Evolutionary conservation across 1,140 invertebrate species (phyloP).

Genomic region (Apis mellifera): DNA sequence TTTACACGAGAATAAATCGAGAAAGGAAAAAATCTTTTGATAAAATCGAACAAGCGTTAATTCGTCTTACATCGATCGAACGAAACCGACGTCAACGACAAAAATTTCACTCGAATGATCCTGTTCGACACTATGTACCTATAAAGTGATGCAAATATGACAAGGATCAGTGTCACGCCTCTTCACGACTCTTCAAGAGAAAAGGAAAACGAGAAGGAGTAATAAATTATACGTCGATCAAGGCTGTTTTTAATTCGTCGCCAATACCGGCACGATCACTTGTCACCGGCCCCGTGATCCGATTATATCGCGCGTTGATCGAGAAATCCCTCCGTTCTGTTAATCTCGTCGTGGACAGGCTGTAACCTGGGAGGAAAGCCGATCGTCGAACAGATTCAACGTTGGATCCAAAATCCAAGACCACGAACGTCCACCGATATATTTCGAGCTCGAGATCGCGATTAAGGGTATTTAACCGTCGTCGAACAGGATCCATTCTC

Average conservation of each 20-base stretch:
- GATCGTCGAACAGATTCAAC: conserved; percentile 7
- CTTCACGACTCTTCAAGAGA: no score
- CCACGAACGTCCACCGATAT: neutral
- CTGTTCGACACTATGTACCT: no score
- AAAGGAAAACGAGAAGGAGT: no score
- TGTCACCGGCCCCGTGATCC: conserved; percentile 59
- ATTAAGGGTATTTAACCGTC: conserved; percentile 38
- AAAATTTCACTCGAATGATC: no score
- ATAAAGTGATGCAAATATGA: no score
- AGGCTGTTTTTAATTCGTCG: neutral
- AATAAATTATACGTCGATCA: neutral
- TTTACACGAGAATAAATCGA: no score
- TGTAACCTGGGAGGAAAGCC: conserved; percentile 2
- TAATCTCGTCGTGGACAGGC: conserved; percentile 44
- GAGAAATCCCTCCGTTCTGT: conserved; percentile 32
- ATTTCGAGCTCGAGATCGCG: conserved; percentile 3
- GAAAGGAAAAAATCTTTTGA: no score
- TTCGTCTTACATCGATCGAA: no score
- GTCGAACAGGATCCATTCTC: neutral
- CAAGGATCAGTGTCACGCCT: no score
- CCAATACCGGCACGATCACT: conserved; percentile 55
- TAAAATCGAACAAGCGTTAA: no score
- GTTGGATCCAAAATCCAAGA: neutral
- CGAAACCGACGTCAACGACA: no score
- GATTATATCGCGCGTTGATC: conserved; percentile 64